phyloP scores from a whole-genome alignment of 1,140 invertebrate genomes.

The Drosophila albomicans region DNA sequence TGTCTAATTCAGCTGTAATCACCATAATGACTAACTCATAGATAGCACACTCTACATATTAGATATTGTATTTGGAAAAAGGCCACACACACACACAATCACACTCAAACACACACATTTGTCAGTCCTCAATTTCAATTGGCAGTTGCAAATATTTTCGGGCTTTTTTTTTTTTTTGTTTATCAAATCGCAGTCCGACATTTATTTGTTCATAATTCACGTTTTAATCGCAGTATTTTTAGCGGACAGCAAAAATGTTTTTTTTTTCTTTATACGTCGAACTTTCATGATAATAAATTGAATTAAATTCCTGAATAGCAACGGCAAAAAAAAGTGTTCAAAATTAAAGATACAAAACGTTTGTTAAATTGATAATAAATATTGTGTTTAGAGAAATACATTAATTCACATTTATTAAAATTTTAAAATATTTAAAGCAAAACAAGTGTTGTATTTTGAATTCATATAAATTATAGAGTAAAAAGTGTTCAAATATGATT shows the following conservation, averaged over 20 bases:
- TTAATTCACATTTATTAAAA: too few relatives aligned
- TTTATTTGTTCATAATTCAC: constrained; percentile 1
- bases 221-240: constrained; percentile 5
- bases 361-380: too few relatives aligned
- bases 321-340: background rate
- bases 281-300: constrained; percentile 15
- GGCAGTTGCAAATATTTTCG: constrained; percentile 12
- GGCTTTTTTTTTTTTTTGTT: background rate
- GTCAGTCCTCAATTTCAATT: constrained; percentile 5
- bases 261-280: background rate
- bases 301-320: background rate
- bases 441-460: too few relatives aligned
- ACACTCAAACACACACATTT: constrained; percentile 32
- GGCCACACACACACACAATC: constrained; percentile 35
- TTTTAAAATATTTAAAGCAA: too few relatives aligned
- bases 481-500: background rate
- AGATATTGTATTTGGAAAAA: constrained; percentile 13
- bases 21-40: constrained; percentile 31
- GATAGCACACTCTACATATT: constrained; percentile 30
- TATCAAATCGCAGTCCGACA: too few relatives aligned
- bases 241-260: background rate
- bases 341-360: background rate
- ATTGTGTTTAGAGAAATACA: too few relatives aligned
- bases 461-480: too few relatives aligned
- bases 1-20: constrained; percentile 68